Evolutionary conservation across 2,113 vertebrate species (phyloP), one percentile per base, ranked within the genome.

Genomic region (Turdus rufiventris): DNA sequence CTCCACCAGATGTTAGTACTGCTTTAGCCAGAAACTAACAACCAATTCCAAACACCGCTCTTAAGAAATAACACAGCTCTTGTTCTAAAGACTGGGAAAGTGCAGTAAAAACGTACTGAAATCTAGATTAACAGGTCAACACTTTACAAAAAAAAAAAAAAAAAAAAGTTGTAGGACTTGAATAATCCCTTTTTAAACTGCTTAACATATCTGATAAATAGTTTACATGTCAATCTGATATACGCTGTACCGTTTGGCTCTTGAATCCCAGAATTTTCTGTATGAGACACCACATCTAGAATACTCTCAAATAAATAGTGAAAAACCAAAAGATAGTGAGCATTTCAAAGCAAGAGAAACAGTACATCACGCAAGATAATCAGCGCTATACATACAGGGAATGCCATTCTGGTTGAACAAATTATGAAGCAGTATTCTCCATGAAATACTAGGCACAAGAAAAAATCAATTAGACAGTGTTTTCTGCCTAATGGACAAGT

Each of bases 221-320:
- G 83, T 54, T 86, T 91, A 85, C 53, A 43, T 47, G 96, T 89
- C 93, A 88, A 77, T 67, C 90, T 91, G 71, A 85, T 89, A 85
- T 29, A 70, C 20, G 62, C 86, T 93, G 78, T 95, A 96, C 61
- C 58, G 31, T 96, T 47, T 73, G 67, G 80, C 89, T 96, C 96
- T 88, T 86, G 45, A 91, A 93, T 62, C 73, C 71, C 63, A 77
- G 88, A 92, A 76, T 25, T 79, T 86, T 94, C 93, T 51, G 2
- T 56, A 91, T 80, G 87, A 93, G 68, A 68, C 78, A 83, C 58
- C 82, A 91, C 51, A 71, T 88, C 83, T 91, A 93, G 51, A 94
- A 94, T 89, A 97, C 89, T 77, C 85, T 90, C 97, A 97, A 97
- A 98, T 97, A 98, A 98, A 96, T 96, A 97, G 88, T 85, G 78